Evolutionary conservation across 2,113 vertebrate species (phyloP).

Genomic region (Mellivora capensis): DNA sequence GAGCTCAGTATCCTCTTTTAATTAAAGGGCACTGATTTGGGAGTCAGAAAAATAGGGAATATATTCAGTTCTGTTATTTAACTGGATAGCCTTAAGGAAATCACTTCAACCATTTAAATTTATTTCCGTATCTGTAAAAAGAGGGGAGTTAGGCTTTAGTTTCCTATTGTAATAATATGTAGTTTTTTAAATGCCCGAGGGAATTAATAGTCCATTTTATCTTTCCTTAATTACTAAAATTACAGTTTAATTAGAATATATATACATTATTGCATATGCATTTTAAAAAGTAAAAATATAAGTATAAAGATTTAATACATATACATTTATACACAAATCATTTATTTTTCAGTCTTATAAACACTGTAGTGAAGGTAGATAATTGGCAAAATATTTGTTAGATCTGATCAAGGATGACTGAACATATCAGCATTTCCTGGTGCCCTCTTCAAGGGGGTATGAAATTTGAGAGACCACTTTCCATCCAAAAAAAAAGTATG

Average conservation of each 20-base stretch:
- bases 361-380: background rate
- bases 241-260: background rate
- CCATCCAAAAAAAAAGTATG: background rate
- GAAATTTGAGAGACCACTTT: background rate
- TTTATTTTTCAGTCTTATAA: background rate
- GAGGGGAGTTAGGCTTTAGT: background rate
- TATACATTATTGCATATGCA: background rate
- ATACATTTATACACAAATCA: background rate
- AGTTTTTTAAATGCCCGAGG: background rate
- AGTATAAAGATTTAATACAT: background rate
- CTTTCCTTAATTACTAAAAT: background rate
- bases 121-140: background rate
- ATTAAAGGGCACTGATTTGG: background rate
- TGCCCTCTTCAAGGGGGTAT: background rate
- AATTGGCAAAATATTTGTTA: background rate
- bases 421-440: background rate
- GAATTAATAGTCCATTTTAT: background rate
- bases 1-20: background rate
- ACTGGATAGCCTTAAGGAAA: background rate
- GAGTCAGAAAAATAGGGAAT: conserved; percentile 9
- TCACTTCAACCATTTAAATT: background rate
- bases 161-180: background rate
- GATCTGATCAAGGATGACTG: background rate
- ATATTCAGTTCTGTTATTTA: background rate
- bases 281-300: background rate